Percentiles rank a stretch among this genome's conserved stretches.
Evolutionary conservation across 2,888 invertebrate genomes (phyloP).

Genomic region (Philereme transversata): DNA sequence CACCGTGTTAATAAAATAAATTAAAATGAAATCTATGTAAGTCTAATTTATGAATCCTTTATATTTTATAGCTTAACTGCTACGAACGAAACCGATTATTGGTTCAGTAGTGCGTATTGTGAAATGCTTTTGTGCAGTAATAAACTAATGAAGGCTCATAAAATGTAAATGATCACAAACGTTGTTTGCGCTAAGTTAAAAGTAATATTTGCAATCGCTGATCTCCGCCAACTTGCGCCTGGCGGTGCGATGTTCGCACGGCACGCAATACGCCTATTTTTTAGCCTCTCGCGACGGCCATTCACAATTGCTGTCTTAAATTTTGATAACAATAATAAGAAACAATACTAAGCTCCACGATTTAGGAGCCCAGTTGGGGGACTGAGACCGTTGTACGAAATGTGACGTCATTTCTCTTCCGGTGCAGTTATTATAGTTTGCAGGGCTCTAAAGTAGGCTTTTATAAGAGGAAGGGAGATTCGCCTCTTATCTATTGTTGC

Average conservation of each 20-base stretch:
- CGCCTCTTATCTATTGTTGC: constrained; percentile 8
- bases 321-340: constrained; percentile 59
- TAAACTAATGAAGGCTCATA: too few relatives aligned
- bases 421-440: constrained; percentile 35
- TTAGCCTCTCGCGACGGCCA: constrained; percentile 53
- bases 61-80: neutral
- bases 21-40: neutral
- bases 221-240: constrained; percentile 38
- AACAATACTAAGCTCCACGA: constrained; percentile 46
- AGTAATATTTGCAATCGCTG: constrained; percentile 15
- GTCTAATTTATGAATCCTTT: neutral
- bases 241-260: constrained; percentile 29
- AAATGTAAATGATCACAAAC: too few relatives aligned
- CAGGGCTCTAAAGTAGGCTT: constrained; percentile 25
- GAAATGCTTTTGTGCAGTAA: too few relatives aligned
- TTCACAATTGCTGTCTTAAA: constrained; percentile 55
- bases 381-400: constrained; percentile 44
- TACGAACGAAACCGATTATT: too few relatives aligned
- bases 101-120: too few relatives aligned
- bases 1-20: too few relatives aligned
- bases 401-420: constrained; percentile 37
- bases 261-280: constrained; percentile 70
- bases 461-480: constrained; percentile 7
- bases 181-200: neutral
- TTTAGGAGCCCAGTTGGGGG: constrained; percentile 36